A percentile compares a stretch with the other conserved stretches of the same genome.
These are phyloP conservation scores for Brachyptera risi DNA, from an alignment of 2,888 invertebrate genomes.

Conservation along the genomic window DNA sequence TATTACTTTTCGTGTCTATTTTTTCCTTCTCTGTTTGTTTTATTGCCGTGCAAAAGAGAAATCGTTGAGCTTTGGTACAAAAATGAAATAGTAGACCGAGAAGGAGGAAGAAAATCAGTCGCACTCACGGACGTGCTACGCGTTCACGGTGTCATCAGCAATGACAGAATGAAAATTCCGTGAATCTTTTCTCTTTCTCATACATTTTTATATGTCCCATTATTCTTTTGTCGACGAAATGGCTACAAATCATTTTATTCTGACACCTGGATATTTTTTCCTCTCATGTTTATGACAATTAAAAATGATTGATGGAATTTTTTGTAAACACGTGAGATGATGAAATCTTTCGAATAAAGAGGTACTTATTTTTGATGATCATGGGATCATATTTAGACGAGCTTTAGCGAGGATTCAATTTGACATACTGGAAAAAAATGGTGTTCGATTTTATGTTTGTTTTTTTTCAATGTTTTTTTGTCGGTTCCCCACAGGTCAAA, in stretches of 20 bases:
- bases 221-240: not conserved
- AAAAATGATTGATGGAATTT: slow-evolving; percentile 1
- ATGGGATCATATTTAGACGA: no score
- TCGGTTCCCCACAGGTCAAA: no score
- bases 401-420: no score
- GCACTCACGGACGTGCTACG: no score
- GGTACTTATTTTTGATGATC: not conserved
- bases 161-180: slow-evolving; percentile 6
- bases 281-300: not conserved
- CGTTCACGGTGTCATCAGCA: not conserved
- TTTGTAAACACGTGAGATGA: not conserved
- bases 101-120: not conserved
- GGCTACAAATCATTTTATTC: slow-evolving; percentile 6
- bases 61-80: not conserved
- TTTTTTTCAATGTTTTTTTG: no score
- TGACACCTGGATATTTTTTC: not conserved
- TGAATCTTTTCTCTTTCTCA: not conserved
- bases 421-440: no score
- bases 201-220: not conserved
- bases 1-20: not conserved
- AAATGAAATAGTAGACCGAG: not conserved
- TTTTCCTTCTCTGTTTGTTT: not conserved
- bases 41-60: not conserved
- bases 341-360: not conserved
- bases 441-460: no score